Percentiles rank a stretch among this genome's conserved stretches.
Conservation (phyloP, 2,113 vertebrate species). For the Rostratula benghalensis region DNA sequence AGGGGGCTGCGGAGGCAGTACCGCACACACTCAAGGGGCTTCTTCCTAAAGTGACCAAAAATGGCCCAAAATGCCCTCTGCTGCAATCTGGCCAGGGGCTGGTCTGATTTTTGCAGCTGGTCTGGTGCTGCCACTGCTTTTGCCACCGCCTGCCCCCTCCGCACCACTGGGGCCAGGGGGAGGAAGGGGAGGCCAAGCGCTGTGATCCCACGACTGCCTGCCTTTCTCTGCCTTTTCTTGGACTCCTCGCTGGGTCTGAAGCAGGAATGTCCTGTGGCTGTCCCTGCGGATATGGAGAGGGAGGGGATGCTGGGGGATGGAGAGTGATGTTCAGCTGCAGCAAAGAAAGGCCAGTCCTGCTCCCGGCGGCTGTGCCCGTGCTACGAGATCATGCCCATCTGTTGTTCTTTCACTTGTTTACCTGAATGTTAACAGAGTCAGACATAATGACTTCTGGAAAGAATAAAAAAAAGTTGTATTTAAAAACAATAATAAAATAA, state of each 20-base stretch:
- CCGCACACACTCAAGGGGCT: fast-evolving
- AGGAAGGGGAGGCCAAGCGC: not conserved
- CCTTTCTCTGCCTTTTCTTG: not conserved
- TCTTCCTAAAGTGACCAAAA: not conserved
- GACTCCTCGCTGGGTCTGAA: not conserved
- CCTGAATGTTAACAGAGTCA: constrained; percentile 58
- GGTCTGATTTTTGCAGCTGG: not conserved
- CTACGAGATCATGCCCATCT: constrained; percentile 27
- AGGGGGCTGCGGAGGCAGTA: not conserved
- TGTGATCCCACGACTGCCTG: not conserved
- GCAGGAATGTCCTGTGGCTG: fast-evolving
- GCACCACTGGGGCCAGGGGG: not conserved
- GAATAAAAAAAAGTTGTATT: not conserved
- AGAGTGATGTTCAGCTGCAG: not conserved
- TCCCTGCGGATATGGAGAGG: not conserved
- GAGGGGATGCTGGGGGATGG: fast-evolving
- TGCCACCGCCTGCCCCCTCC: not conserved
- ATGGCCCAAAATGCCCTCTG: not conserved
- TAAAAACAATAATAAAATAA: constrained; percentile 49
- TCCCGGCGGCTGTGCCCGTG: not conserved
- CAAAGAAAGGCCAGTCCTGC: not conserved
- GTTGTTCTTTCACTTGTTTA: constrained; percentile 60
- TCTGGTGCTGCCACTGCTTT: not conserved
- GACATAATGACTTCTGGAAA: constrained; percentile 49
- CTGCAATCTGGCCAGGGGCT: fast-evolving